Evolutionary conservation across 2,113 vertebrate species (phyloP), one percentile per base, ranked within the genome.

Genomic region (Gobiocypris rarus): DNA sequence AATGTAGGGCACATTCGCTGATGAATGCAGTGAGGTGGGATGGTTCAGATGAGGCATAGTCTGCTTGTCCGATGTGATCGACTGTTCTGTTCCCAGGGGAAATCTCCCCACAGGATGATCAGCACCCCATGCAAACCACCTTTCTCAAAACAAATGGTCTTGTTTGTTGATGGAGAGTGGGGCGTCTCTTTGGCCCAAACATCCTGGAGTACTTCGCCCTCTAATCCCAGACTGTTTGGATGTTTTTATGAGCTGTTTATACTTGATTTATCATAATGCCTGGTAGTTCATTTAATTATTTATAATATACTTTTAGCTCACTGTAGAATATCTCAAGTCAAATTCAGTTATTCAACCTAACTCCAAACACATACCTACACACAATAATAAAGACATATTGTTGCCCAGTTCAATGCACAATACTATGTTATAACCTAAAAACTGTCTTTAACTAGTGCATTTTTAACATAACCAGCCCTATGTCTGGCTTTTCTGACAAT

Each of bases 191-290:
- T 28, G 59, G 67, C 67, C 58, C 70, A 79, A 81, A 87, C 52
- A 63, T 54, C 63, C 82, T 81, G 71, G 61, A 77, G 76, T 59
- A 38, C 45, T 76, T 71, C n/a, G 17, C 50, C 56, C 24, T 52
- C 28, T 65, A 85, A 85, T 73, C 45, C 81, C 75, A 76, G 79
- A 85, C 81, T 86, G 84, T 84, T 85, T 87, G 43, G 74, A 86
- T 87, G 78, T 84, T 86, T 87, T 89, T 87, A 82, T 84, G 69
- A 83, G 82, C 63, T 85, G 75, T 87, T 86, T 86, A 81, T 84
- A 75, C 31, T 71, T 54, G 77, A 87, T 82, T 89, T 89, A 78
- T 84, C 38, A 78, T 69, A 26, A 70, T 48, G 61, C 38, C 56
- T 75, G 79, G 79, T 70, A 58, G 24, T 84, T 84, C 70, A 69